Evolutionary conservation across 2,888 invertebrate species (phyloP), one percentile per base, ranked within the genome.

Genomic region (Invenusta paracnida): DNA sequence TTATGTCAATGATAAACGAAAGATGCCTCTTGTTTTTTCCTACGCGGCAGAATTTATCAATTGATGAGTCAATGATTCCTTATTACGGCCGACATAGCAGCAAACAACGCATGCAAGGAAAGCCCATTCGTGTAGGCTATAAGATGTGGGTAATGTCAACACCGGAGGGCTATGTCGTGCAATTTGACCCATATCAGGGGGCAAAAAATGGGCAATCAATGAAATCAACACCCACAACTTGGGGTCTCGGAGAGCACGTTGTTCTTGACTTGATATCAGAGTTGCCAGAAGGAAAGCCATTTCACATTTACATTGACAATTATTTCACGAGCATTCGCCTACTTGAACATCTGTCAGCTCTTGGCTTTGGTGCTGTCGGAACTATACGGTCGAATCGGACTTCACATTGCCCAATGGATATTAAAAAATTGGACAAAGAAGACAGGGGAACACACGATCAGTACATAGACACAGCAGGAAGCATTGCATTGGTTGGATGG

Each of bases 261-360:
- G 79, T 79, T 23, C 79, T 79, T 79, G 79, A 79, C 28, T 27
- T 79, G 25, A 79, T 79, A 23, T 79, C 79, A 25, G 79, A 79
- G 28, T 79, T 79, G 28, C 79, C 79, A 27, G 79, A 79, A 23
- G 79, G 28, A 25, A 27, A 25, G 23, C 79, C 79, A 23, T 79
- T 79, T 27, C 79, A 79, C 28, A 79, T 79, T 27, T 79, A 79
- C 28, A 79, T 79, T 25, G 79, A 79, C 79, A 79, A 79, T 27
- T 79, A 25, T 27, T 79, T 79, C 79, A 79, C 79, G 28, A 79
- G 79, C 28, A 23, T 79, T 25, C 79, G 79, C 28, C 79, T 79
- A 27, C 23, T 79, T 23, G 79, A 79, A 79, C 79, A 79, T 27
- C 79, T 79, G 79, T 25, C 23, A 23, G 28, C 23, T 79, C 5